These are phyloP conservation scores for Rhynchonema sp. DNA, from an alignment of 2,888 invertebrate species.

Conservation along the genomic window DNA sequence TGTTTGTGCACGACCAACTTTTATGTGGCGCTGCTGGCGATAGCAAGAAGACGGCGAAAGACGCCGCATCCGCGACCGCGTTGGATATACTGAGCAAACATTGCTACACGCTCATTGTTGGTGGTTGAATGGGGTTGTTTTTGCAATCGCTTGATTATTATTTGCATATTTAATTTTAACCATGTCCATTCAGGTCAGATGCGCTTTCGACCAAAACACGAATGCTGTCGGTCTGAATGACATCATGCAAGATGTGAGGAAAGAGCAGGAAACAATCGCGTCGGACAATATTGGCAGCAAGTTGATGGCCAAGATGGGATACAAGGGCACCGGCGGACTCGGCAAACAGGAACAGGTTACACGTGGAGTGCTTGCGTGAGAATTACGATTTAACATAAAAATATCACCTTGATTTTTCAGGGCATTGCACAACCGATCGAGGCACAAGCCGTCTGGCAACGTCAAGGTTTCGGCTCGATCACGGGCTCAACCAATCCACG, in stretches of 20 bases:
- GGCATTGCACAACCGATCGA: neutral
- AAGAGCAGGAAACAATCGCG: too few relatives aligned
- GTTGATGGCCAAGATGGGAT: neutral
- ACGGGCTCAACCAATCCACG: neutral
- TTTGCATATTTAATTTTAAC: too few relatives aligned
- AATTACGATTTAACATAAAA: neutral
- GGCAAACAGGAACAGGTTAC: neutral
- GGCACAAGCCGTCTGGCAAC: neutral
- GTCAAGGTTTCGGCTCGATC: neutral
- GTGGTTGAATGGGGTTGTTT: neutral
- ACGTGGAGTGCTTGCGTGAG: too few relatives aligned
- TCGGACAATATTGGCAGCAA: too few relatives aligned
- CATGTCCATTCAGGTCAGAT: too few relatives aligned
- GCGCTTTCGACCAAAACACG: too few relatives aligned
- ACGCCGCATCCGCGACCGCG: neutral
- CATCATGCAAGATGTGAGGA: too few relatives aligned
- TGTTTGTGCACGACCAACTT: too few relatives aligned
- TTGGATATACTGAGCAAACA: neutral
- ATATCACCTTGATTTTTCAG: neutral
- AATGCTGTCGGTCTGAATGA: too few relatives aligned
- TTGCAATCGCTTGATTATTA: too few relatives aligned
- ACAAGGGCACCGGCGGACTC: neutral
- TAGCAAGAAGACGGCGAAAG: too few relatives aligned
- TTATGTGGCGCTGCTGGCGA: too few relatives aligned
- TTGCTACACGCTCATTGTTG: neutral